phyloP scores from a whole-genome alignment of 2,797 vertebrate genomes.

The Furcifer pardalis region DNA sequence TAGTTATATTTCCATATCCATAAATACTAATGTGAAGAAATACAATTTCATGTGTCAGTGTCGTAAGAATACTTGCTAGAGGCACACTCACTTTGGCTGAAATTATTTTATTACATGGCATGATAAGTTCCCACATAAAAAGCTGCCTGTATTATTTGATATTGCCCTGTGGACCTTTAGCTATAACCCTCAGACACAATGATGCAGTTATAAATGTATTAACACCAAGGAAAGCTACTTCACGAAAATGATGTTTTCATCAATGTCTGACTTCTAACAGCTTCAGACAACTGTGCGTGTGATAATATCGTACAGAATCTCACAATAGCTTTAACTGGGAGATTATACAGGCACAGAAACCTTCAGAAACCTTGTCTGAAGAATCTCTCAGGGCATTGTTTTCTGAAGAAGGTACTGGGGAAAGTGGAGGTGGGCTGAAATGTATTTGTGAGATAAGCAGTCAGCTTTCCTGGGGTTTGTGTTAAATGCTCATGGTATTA shows the following conservation, averaged over 20 bases:
- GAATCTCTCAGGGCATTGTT: slow-evolving; percentile 8
- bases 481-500: neutral
- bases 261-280: slow-evolving; percentile 23
- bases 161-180: slow-evolving; percentile 27
- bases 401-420: neutral
- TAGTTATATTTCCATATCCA: slow-evolving; percentile 31
- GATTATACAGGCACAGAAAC: neutral
- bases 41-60: slow-evolving; percentile 33
- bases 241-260: slow-evolving; percentile 26
- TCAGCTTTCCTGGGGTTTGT: neutral
- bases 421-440: neutral
- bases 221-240: slow-evolving; percentile 19
- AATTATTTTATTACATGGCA: slow-evolving; percentile 35
- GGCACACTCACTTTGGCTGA: slow-evolving; percentile 25
- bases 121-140: slow-evolving; percentile 29
- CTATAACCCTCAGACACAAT: slow-evolving; percentile 26
- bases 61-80: slow-evolving; percentile 11
- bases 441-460: neutral
- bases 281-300: slow-evolving; percentile 8
- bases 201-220: slow-evolving; percentile 29
- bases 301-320: neutral
- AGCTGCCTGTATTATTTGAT: slow-evolving; percentile 31
- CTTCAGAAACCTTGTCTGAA: slow-evolving; percentile 15
- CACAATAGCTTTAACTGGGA: neutral
- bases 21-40: slow-evolving; percentile 41